Conservation (phyloP, 2,888 invertebrate genomes). For the Lycophotia porphyrea region DNA sequence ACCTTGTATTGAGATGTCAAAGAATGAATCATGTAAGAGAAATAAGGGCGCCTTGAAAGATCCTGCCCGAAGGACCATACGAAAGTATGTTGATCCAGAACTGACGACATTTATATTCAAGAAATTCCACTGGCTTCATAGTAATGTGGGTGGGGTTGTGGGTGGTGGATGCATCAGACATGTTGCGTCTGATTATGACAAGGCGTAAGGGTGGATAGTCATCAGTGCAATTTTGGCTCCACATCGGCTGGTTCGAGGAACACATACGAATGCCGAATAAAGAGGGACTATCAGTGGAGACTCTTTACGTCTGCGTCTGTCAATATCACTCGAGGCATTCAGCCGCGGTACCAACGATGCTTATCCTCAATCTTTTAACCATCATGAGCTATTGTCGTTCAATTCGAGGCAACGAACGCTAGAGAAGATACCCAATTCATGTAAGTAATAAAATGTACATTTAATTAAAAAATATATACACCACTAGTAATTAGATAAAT, state of each 20-base stretch:
- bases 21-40: background rate
- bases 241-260: background rate
- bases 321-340: background rate
- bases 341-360: background rate
- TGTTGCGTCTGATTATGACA: slow-evolving; percentile 9
- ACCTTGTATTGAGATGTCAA: background rate
- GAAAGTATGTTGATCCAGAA: background rate
- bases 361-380: background rate
- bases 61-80: background rate
- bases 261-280: background rate
- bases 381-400: background rate
- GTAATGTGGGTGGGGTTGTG: background rate
- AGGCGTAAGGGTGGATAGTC: background rate
- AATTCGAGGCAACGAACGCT: background rate
- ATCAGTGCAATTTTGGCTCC: slow-evolving; percentile 7
- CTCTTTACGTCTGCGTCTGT: background rate
- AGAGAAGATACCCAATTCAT: background rate
- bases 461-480: too few species aligned
- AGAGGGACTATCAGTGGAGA: background rate
- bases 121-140: background rate
- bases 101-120: background rate
- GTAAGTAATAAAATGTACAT: too few species aligned
- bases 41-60: background rate
- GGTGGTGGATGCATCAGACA: background rate
- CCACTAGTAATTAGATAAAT: too few species aligned